A percentile compares a stretch with the other conserved stretches of the same genome.
Evolutionary conservation across 1,140 invertebrate genomes (phyloP).

Genomic region (Lethrus apterus): DNA sequence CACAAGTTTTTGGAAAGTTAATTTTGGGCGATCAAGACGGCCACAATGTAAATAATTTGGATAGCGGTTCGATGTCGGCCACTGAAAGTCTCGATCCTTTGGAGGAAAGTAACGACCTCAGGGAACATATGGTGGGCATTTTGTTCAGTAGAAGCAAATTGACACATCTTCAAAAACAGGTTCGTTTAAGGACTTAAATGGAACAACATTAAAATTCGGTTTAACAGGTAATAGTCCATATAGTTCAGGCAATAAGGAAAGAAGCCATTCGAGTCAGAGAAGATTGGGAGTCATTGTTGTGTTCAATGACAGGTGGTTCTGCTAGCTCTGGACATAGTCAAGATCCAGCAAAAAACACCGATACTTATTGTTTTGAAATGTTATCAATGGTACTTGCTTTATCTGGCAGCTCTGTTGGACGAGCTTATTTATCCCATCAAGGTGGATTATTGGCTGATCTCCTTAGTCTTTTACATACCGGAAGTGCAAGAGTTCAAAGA

Average conservation of each 20-base stretch:
- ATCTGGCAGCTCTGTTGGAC: constrained; percentile 86
- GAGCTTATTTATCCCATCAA: constrained; percentile 85
- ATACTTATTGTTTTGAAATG: constrained; percentile 98
- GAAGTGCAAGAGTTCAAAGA: constrained; percentile 87
- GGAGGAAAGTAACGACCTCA: constrained; percentile 75
- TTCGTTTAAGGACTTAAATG: constrained; percentile 37
- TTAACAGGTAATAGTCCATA: constrained; percentile 78
- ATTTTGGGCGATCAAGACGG: constrained; percentile 51
- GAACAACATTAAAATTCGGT: background rate
- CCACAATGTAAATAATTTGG: constrained; percentile 35
- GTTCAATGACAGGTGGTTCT: constrained; percentile 22
- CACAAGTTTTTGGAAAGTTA: constrained; percentile 88
- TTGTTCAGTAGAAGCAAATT: constrained; percentile 90
- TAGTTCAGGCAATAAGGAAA: constrained; percentile 85
- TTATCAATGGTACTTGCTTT: constrained; percentile 88
- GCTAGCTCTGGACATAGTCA: constrained; percentile 31
- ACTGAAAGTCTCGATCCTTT: constrained; percentile 47
- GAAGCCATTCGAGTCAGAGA: constrained; percentile 78
- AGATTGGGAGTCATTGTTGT: constrained; percentile 70
- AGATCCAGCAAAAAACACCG: constrained; percentile 52
- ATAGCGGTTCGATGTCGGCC: constrained; percentile 40
- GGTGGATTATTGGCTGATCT: constrained; percentile 76
- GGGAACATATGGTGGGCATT: constrained; percentile 96
- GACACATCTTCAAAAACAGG: constrained; percentile 91
- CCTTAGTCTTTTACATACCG: constrained; percentile 82